Percentiles rank a stretch among this genome's conserved stretches.
Evolutionary conservation across 2,888 invertebrate species (phyloP).

Genomic region (Buathra laborator): DNA sequence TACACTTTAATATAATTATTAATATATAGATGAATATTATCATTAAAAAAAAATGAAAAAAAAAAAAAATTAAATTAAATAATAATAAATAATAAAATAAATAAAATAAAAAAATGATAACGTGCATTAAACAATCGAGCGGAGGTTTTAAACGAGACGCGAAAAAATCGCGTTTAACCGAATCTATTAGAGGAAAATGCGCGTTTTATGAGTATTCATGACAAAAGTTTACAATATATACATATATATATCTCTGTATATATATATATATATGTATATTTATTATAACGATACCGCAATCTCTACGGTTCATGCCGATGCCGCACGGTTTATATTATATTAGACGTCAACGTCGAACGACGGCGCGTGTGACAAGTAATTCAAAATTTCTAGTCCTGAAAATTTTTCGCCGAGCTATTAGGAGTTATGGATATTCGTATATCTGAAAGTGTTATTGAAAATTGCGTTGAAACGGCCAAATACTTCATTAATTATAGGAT

Average conservation of each 20-base stretch:
- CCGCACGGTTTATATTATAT: constrained; percentile 62
- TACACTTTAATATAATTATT: constrained; percentile 82
- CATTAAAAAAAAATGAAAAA: constrained; percentile 60
- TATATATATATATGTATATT: constrained; percentile 17
- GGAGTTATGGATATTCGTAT: constrained; percentile 51
- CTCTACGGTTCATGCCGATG: constrained; percentile 48
- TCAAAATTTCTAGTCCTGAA: constrained; percentile 83
- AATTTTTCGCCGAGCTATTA: constrained; percentile 71
- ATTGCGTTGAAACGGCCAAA: constrained; percentile 74
- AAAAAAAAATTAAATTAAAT: constrained; percentile 22
- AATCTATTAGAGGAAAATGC: constrained; percentile 31
- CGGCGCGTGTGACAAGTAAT: constrained; percentile 65
- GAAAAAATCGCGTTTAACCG: constrained; percentile 27
- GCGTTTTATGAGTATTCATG: constrained; percentile 48
- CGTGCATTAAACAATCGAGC: constrained; percentile 61
- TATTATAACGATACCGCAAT: constrained; percentile 41
- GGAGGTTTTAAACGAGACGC: constrained; percentile 15
- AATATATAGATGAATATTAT: constrained; percentile 75
- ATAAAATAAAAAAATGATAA: constrained; percentile 48
- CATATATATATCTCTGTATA: constrained; percentile 25
- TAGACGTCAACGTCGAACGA: constrained; percentile 60
- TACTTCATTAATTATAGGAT: constrained; percentile 74
- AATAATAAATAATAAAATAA: constrained; percentile 48
- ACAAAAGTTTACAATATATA: constrained; percentile 50
- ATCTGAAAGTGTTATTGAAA: constrained; percentile 64